phyloP scores from a whole-genome alignment of 1,140 invertebrate genomes.

The Phortica variegata region DNA sequence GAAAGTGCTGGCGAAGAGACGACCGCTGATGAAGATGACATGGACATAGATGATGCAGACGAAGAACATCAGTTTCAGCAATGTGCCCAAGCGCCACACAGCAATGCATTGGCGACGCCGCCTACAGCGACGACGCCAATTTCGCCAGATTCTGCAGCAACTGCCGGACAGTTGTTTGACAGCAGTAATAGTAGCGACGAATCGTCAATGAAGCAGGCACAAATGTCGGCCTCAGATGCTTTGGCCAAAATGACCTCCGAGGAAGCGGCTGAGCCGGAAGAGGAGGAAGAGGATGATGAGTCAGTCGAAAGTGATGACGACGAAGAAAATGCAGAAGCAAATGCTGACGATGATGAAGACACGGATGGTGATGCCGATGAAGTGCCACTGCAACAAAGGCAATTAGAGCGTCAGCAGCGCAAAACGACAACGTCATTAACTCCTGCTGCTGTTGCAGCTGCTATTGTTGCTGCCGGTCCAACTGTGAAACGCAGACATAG shows the following conservation, averaged over 20 bases:
- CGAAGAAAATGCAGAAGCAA: conserved; percentile 3
- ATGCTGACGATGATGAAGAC: conserved; percentile 1
- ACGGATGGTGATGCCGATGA: conserved; percentile 25
- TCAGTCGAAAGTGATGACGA: conserved; percentile 19
- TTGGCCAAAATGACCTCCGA: conserved; percentile 35
- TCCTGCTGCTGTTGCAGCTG: neutral
- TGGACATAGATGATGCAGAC: conserved; percentile 14
- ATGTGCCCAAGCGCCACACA: conserved; percentile 34
- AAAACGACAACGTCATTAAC: neutral
- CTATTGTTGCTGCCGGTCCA: too few relatives aligned
- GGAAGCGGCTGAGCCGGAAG: neutral
- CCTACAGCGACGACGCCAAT: conserved; percentile 46
- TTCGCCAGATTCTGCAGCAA: conserved; percentile 47
- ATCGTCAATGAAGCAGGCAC: conserved; percentile 46
- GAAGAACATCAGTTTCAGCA: conserved; percentile 17
- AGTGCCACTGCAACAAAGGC: conserved; percentile 33
- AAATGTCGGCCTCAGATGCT: conserved; percentile 43
- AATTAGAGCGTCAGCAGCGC: conserved; percentile 17
- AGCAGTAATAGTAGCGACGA: conserved; percentile 53
- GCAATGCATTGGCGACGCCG: conserved; percentile 35
- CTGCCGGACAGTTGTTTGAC: conserved; percentile 48
- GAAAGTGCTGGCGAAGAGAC: conserved; percentile 8
- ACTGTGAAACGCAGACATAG: too few relatives aligned
- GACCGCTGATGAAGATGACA: conserved; percentile 10
- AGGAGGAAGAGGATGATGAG: conserved; percentile 25